Conservation (phyloP, 2,797 vertebrate genomes). For the Acrocephalus scirpaceus region DNA sequence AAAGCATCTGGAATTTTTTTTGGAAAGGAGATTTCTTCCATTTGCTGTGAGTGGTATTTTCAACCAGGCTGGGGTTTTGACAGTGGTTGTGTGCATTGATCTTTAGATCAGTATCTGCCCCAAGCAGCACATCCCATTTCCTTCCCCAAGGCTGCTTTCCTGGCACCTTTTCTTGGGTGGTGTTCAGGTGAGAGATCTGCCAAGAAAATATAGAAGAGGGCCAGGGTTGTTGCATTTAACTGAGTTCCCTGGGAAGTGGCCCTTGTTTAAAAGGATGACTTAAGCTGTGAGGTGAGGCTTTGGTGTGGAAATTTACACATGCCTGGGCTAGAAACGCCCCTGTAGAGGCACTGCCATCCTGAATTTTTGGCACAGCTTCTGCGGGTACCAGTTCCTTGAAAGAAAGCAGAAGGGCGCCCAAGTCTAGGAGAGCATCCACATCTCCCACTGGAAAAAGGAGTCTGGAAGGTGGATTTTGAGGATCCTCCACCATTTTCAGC, state of each 20-base stretch:
- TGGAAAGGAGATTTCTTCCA: neutral
- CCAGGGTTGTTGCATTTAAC: neutral
- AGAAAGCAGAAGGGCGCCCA: neutral
- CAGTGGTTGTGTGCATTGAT: neutral
- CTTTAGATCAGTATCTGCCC: neutral
- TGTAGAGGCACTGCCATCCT: neutral
- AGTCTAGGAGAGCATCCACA: neutral
- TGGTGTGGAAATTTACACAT: neutral
- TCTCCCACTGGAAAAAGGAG: neutral
- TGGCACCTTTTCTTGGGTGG: neutral
- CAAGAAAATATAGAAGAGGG: neutral
- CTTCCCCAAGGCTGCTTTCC: neutral
- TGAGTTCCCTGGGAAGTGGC: neutral
- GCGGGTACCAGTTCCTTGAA: neutral
- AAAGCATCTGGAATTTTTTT: neutral
- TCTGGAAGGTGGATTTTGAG: neutral
- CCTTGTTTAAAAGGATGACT: neutral
- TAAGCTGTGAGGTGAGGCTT: neutral
- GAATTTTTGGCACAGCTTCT: neutral
- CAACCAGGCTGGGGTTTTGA: neutral
- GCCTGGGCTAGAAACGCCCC: neutral
- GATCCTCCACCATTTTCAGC: neutral
- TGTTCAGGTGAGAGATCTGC: neutral
- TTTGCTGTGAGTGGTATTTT: constrained; percentile 7
- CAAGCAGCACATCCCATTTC: neutral